These are phyloP conservation scores for Harmothoe impar DNA, from an alignment of 2,888 invertebrate genomes.

Conservation along the genomic window DNA sequence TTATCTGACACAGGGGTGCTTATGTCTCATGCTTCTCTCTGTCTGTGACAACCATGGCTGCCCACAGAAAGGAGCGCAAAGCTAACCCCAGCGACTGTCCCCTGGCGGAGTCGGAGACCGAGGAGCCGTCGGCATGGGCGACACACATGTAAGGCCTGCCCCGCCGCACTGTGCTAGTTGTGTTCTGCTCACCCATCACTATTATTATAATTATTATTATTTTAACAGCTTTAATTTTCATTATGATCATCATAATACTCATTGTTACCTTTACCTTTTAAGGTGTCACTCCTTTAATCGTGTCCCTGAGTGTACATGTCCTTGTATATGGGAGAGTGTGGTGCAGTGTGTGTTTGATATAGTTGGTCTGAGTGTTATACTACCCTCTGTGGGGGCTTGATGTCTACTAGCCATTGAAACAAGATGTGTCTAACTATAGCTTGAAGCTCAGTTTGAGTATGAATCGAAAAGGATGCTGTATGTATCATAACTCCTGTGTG, in stretches of 20 bases:
- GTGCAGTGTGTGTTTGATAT: background rate
- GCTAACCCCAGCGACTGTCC: conserved; percentile 49
- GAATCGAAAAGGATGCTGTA: conserved; percentile 1
- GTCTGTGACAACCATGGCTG: background rate
- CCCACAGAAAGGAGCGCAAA: conserved; percentile 48
- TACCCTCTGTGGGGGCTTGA: background rate
- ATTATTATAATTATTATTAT: background rate
- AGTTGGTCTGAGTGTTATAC: background rate
- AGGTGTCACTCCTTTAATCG: background rate
- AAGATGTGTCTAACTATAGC: background rate
- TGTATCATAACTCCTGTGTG: background rate
- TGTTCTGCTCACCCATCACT: conserved; percentile 15
- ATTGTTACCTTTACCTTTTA: no score
- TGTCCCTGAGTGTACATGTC: background rate
- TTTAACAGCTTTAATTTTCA: background rate
- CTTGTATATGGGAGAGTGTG: background rate
- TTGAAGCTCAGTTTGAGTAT: background rate
- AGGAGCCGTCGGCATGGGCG: conserved; percentile 44
- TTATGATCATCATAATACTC: background rate
- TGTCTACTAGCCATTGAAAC: background rate
- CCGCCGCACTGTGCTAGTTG: conserved; percentile 37
- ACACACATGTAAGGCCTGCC: conserved; percentile 57
- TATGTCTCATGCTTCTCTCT: conserved; percentile 31
- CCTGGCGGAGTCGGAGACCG: conserved; percentile 10
- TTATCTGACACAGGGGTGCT: background rate